Base-by-base conservation (phyloP, 2,113 vertebrate genomes). In the Chelonoidis abingdonii region DNA sequence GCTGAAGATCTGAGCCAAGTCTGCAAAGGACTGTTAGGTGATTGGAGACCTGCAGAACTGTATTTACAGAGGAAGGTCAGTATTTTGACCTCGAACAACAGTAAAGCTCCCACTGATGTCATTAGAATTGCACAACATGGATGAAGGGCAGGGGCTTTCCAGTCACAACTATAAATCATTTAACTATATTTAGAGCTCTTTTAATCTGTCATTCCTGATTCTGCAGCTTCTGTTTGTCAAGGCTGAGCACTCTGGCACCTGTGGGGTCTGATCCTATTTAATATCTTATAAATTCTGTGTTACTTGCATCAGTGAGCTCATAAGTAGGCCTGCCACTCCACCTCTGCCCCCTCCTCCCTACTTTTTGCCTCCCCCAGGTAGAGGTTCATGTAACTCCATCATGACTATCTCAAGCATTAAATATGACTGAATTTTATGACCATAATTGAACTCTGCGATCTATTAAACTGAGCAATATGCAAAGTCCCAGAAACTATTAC, bases 361-460 rank as follows among this genome's bases (percentile, higher is more conserved):
- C 50, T 17, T 84, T 54, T 86, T 3, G 2, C 25, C 16, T 84
- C 8, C 6, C 5, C 4, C 75, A 5, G 38, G 16, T 89, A 85
- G 6, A 19, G 3, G 2, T 38, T 52, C 19, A 7, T 57, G 11
- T 12, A 57, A 81, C 14, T 11, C 92, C 49, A 21, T 50, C 19
- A 1, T 4, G 49, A 50, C n/a, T 35, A 52, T 0, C 0, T 49
- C 87, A 88, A 90, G 19, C 19, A 54, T 27, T 31, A 38, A 87
- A 5, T 78, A 86, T 76, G 56, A 76, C 10, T 41, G 52, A 25
- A 69, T 91, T 92, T 88, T 44, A 17, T 19, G 1, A 47, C 16
- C 0, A 0, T 38, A 80, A 89, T 79, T 79, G 29, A 93, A 4
- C 19, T 85, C n/a, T 49, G 44, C 0, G 1, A 6, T 56, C 8